Evolutionary conservation across 2,113 vertebrate species (phyloP).

Genomic region (Tinamus guttatus): DNA sequence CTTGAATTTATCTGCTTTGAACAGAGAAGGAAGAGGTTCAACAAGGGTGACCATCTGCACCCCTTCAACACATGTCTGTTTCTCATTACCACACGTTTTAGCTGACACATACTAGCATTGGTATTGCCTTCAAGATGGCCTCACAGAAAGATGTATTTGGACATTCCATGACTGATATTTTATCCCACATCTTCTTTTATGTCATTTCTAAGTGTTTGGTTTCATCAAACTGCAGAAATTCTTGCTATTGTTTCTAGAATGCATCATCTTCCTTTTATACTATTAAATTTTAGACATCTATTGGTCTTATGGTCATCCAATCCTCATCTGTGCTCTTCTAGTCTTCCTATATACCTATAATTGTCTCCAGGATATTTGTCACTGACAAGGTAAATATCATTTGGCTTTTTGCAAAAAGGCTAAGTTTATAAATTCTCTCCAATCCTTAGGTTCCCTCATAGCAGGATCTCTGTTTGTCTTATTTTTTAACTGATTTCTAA

Average conservation of each 20-base stretch:
- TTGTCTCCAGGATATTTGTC: background rate
- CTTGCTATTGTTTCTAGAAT: background rate
- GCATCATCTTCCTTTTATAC: background rate
- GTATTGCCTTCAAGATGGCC: background rate
- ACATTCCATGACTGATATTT: background rate
- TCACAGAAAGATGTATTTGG: background rate
- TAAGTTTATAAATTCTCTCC: background rate
- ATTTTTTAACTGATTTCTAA: background rate
- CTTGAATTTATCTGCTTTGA: background rate
- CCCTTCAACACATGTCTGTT: background rate
- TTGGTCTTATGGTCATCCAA: fast-evolving
- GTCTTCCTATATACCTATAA: background rate
- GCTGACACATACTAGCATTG: background rate
- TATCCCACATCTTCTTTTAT: background rate
- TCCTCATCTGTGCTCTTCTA: background rate
- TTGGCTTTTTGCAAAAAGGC: background rate
- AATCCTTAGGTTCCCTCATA: background rate
- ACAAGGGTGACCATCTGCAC: fast-evolving
- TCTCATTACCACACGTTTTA: background rate
- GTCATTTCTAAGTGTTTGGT: background rate
- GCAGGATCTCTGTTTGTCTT: background rate
- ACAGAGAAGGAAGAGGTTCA: background rate
- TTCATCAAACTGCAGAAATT: background rate
- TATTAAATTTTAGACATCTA: background rate
- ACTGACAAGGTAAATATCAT: background rate